Conservation (phyloP, 2,797 vertebrate genomes). For the Sebastes kiyomatsui region DNA sequence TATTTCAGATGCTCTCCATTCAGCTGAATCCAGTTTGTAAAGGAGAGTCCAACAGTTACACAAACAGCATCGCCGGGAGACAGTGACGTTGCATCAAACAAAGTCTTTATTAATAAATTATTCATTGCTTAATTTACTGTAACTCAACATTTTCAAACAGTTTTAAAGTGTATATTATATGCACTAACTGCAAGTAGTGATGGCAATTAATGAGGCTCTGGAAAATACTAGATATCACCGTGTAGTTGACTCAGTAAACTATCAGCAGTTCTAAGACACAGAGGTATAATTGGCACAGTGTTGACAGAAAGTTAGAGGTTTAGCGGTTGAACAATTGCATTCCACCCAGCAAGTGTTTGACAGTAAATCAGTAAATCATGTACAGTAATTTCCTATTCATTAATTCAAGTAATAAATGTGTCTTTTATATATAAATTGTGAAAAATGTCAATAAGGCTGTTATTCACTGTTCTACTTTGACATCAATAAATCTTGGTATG, state of each 20-base stretch:
- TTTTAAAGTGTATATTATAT: no score
- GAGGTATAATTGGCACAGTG: background rate
- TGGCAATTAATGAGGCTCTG: background rate
- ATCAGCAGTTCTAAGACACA: background rate
- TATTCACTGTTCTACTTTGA: background rate
- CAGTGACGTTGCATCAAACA: conserved; percentile 61
- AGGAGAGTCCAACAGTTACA: conserved; percentile 83
- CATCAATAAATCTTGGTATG: background rate
- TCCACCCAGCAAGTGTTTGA: background rate
- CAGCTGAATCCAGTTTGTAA: conserved; percentile 81
- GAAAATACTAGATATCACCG: background rate
- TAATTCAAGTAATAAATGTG: conserved; percentile 5
- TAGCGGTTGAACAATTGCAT: background rate
- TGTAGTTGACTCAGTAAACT: background rate
- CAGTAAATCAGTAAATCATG: background rate
- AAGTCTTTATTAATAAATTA: background rate
- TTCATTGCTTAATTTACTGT: background rate
- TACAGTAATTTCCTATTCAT: background rate
- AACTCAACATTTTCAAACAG: background rate
- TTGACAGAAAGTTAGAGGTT: background rate
- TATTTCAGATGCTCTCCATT: background rate
- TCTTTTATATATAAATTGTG: background rate
- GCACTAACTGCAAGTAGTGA: background rate
- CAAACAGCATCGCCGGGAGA: conserved; percentile 12
- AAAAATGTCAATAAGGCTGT: background rate